Evolutionary conservation across 1,140 invertebrate species (phyloP).

Genomic region (Drosophila ambigua): DNA sequence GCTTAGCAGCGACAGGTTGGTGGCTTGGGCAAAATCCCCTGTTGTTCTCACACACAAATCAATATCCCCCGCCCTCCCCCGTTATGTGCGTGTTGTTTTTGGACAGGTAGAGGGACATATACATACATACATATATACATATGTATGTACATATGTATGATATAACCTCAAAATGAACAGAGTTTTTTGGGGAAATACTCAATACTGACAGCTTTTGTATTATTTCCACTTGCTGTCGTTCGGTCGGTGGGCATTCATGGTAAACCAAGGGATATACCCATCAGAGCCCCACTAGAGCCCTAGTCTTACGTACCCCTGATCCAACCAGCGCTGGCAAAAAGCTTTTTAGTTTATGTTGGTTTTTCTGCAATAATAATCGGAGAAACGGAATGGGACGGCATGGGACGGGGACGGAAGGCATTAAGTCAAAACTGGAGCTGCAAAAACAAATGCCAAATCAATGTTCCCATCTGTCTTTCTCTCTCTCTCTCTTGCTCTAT

Average conservation of each 20-base stretch:
- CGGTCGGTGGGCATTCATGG: neutral
- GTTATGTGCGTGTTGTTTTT: neutral
- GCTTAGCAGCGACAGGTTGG: no score
- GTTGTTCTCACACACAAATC: constrained; percentile 24
- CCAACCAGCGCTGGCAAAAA: neutral
- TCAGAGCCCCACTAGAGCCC: constrained; percentile 13
- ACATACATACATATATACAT: no score
- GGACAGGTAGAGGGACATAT: constrained; percentile 9
- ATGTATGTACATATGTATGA: neutral
- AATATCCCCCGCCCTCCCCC: constrained; percentile 15
- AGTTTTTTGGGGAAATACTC: no score
- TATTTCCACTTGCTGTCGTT: neutral
- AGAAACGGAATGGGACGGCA: constrained; percentile 18
- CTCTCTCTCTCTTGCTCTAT: neutral
- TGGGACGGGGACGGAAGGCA: constrained; percentile 34
- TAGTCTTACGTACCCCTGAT: constrained; percentile 6
- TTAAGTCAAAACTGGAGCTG: constrained; percentile 48
- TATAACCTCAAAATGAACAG: constrained; percentile 29
- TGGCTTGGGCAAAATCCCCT: no score
- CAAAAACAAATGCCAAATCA: constrained; percentile 66
- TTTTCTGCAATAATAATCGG: constrained; percentile 63
- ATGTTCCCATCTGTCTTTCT: constrained; percentile 43
- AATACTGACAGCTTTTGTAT: constrained; percentile 30
- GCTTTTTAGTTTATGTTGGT: constrained; percentile 43
- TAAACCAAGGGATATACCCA: constrained; percentile 11